A percentile compares a stretch with the other conserved stretches of the same genome.
Evolutionary conservation across 2,888 invertebrate species (phyloP).

Genomic region (Apeira syringaria): DNA sequence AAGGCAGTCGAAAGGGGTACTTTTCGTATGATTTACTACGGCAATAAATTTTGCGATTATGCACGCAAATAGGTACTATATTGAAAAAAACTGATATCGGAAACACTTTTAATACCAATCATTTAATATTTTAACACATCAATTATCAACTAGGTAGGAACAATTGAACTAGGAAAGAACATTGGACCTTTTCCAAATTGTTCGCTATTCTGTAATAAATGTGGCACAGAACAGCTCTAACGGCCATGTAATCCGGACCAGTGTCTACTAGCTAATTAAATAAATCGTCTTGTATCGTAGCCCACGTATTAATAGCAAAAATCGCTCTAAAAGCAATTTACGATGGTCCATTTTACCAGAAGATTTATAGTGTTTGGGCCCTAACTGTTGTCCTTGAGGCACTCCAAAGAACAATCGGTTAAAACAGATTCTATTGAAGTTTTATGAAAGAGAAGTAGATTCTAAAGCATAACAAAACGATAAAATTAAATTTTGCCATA

Average conservation of each 20-base stretch:
- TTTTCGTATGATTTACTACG: too few species aligned
- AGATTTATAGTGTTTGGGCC: conserved; percentile 28
- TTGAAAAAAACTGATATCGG: too few species aligned
- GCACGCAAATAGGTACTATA: too few species aligned
- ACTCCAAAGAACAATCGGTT: conserved; percentile 31
- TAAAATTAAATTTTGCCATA: conserved; percentile 24
- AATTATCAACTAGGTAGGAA: conserved; percentile 28
- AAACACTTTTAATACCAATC: too few species aligned
- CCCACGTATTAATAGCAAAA: conserved; percentile 7
- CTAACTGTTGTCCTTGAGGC: conserved; percentile 35
- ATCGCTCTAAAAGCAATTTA: conserved; percentile 8
- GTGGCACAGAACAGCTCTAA: conserved; percentile 41
- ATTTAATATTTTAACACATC: conserved; percentile 17
- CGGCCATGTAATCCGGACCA: conserved; percentile 47
- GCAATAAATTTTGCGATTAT: too few species aligned
- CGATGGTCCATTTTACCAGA: conserved; percentile 7
- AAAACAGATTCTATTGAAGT: conserved; percentile 34
- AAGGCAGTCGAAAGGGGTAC: too few species aligned
- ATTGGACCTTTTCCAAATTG: conserved; percentile 66
- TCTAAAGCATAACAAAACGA: conserved; percentile 33
- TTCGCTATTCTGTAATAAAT: conserved; percentile 56
- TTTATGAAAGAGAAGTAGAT: conserved; percentile 27
- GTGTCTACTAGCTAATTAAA: conserved; percentile 54
- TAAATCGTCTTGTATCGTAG: conserved; percentile 44
- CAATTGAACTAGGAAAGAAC: conserved; percentile 47